Base-by-base conservation (phyloP, 2,113 vertebrate species). In the Perca schrenkii region DNA sequence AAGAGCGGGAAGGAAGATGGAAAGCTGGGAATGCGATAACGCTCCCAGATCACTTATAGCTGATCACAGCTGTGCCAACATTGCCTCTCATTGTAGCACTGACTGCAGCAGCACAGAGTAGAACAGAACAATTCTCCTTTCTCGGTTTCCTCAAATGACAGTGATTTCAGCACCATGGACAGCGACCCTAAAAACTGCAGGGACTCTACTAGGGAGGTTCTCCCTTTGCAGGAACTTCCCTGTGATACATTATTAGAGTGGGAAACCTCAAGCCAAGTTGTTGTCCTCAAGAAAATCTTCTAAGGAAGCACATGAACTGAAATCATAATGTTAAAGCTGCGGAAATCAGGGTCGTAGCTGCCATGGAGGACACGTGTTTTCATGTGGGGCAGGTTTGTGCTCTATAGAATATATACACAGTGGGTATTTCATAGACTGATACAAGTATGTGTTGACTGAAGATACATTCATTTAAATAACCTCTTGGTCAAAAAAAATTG, bases 91-190 rank as follows among this genome's bases (percentile, higher is more conserved):
- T 22, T 56, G 64, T 16, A 70, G 66, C 58, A 43, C 5, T 11
- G 50, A 53, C 31, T 64, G 58, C 52, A 60, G 58, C 60, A 57
- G 64, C 60, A 57, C 36, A 49, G 50, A 36, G 40, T 0, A 5
- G 21, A 77, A 1, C 4, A 25, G 31, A 69, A 16, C 49, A 25
- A 56, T 40, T 8, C 15, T 19, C 8, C 22, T 8, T 11, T 12
- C 52, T 60, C 57, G 53, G 2, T 31, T 22, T 43, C 3, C 16
- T 62, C 6, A 14, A 79, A 57, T 43, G 28, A 21, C 17, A 13
- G 25, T 50, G 47, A 57, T 69, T 81, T 87, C 81, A 89, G 87
- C 80, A 88, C 86, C 79, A 74, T 2, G 80, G 85, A 86, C 67
- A 84, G 82, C 53, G 6, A 52, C 64, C 22, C 14, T 17, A 19